Conservation (phyloP, 1,140 invertebrate genomes). For the Anthonomus grandis region DNA sequence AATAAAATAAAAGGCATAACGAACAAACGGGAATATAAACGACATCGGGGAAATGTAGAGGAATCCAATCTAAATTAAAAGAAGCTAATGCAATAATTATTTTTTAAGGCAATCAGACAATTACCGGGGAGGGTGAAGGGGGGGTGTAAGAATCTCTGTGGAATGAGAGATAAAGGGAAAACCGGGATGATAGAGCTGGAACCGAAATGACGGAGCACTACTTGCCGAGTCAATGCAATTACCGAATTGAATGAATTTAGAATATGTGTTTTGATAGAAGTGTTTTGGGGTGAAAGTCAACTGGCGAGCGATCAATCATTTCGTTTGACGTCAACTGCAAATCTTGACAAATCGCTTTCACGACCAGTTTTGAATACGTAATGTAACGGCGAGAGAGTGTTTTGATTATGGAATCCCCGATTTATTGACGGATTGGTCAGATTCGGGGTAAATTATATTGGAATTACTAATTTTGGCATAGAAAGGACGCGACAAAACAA, state of each 20-base stretch:
- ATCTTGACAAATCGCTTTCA: constrained; percentile 46
- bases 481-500: too few relatives aligned
- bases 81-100: constrained; percentile 29
- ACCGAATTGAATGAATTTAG: constrained; percentile 39
- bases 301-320: constrained; percentile 40
- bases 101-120: constrained; percentile 32
- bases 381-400: too few relatives aligned
- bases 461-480: too few relatives aligned
- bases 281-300: constrained; percentile 37
- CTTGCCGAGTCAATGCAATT: constrained; percentile 36
- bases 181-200: constrained; percentile 22
- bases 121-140: constrained; percentile 18
- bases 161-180: constrained; percentile 20
- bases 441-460: too few relatives aligned
- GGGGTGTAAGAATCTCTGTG: constrained; percentile 15
- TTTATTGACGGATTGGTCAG: too few relatives aligned
- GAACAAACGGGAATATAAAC: constrained; percentile 24
- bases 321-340: constrained; percentile 33
- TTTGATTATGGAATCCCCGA: too few relatives aligned
- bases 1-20: too few relatives aligned
- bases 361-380: constrained; percentile 39
- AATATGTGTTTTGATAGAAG: constrained; percentile 43
- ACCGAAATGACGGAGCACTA: constrained; percentile 31
- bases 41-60: constrained; percentile 12
- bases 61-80: constrained; percentile 25